phyloP scores from a whole-genome alignment of 2,888 invertebrate genomes.

The Tuta absoluta region DNA sequence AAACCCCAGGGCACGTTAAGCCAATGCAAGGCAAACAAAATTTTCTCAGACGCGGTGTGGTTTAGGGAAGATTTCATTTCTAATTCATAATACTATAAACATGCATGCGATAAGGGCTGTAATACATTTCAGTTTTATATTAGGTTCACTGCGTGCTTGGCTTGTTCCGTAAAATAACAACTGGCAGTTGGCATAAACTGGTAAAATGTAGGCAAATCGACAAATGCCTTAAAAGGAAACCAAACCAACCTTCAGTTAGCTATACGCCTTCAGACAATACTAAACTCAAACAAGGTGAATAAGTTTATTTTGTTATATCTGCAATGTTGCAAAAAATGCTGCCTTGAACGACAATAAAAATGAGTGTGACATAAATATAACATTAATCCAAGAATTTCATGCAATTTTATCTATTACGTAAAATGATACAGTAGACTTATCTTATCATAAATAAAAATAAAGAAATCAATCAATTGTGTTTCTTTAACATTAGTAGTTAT shows the following conservation, averaged over 20 bases:
- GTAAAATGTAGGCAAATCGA: slow-evolving; percentile 19
- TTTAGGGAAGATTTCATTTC: too few relatives aligned
- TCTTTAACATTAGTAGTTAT: not conserved
- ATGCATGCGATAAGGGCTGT: not conserved
- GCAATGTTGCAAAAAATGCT: not conserved
- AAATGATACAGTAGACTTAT: slow-evolving; percentile 3
- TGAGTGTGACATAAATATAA: not conserved
- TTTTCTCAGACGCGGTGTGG: too few relatives aligned
- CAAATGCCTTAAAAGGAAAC: slow-evolving; percentile 19
- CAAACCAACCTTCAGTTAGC: not conserved
- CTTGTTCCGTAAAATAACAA: not conserved
- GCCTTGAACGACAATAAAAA: not conserved
- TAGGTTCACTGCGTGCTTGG: not conserved
- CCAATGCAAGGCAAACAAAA: too few relatives aligned
- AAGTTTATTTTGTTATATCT: not conserved
- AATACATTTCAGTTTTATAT: not conserved
- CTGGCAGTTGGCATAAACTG: not conserved
- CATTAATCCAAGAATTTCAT: slow-evolving; percentile 1
- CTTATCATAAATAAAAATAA: not conserved
- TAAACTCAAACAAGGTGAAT: not conserved
- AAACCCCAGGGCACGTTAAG: too few relatives aligned
- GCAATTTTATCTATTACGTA: not conserved
- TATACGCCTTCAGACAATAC: not conserved
- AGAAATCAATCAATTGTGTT: not conserved
- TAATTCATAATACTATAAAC: not conserved